These are phyloP conservation scores for Phrynocephalus vlangalii DNA, from an alignment of 2,797 vertebrate genomes.

Conservation along the genomic window DNA sequence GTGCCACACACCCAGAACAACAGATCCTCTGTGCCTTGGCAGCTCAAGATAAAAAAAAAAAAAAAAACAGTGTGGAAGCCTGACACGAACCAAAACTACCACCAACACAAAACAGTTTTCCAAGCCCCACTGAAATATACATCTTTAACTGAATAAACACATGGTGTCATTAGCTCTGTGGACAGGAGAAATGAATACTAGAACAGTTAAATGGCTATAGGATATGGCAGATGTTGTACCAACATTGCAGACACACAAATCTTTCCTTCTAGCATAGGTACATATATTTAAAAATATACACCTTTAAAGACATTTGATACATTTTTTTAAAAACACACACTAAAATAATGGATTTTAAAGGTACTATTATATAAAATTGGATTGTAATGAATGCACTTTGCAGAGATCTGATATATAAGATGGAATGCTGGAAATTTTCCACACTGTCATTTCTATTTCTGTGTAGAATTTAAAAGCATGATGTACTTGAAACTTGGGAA, in stretches of 20 bases:
- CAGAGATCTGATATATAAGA: background rate
- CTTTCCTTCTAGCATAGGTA: background rate
- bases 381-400: background rate
- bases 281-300: background rate
- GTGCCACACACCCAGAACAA: no score
- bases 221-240: background rate
- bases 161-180: no score
- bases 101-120: no score
- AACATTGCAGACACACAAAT: no score
- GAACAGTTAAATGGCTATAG: background rate
- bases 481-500: background rate
- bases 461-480: background rate
- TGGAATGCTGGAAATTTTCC: background rate
- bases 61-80: no score
- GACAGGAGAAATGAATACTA: background rate
- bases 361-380: background rate
- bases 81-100: no score
- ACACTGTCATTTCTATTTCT: slow-evolving; percentile 3
- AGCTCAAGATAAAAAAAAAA: no score
- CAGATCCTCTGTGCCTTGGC: no score
- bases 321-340: background rate
- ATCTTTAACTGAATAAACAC: no score
- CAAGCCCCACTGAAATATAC: no score
- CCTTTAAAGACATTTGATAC: background rate
- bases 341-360: background rate